Evolutionary conservation across 2,113 vertebrate genomes (phyloP).

Genomic region (Antechinus stuartii): DNA sequence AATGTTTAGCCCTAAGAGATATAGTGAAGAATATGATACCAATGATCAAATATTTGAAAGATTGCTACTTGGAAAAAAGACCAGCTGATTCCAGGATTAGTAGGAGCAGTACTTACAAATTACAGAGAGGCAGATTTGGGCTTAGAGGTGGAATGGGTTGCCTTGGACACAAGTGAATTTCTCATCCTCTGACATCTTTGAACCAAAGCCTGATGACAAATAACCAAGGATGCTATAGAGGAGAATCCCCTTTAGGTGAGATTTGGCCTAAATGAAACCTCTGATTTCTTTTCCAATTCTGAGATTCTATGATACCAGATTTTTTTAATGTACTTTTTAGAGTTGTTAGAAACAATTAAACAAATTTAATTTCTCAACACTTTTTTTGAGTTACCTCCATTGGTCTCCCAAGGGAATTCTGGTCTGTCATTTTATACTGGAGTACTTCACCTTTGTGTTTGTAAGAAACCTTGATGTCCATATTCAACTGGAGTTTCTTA

Average conservation of each 20-base stretch:
- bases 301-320: neutral
- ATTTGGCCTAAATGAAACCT: neutral
- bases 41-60: too few species aligned
- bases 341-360: neutral
- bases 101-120: too few species aligned
- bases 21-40: neutral
- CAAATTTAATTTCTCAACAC: neutral
- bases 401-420: slow-evolving; percentile 84
- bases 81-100: too few species aligned
- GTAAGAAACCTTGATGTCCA: slow-evolving; percentile 88
- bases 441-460: slow-evolving; percentile 79
- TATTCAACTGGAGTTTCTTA: slow-evolving; percentile 83
- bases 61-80: too few species aligned
- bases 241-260: neutral
- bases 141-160: neutral
- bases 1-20: neutral
- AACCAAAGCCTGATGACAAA: neutral
- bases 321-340: neutral
- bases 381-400: slow-evolving; percentile 81
- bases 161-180: neutral
- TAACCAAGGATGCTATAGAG: neutral
- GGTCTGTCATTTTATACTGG: slow-evolving; percentile 83
- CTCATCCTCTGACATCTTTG: neutral
- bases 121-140: too few species aligned
- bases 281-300: too few species aligned